Conservation (phyloP, 1,140 invertebrate species). For the Aphelenchoides besseyi region DNA sequence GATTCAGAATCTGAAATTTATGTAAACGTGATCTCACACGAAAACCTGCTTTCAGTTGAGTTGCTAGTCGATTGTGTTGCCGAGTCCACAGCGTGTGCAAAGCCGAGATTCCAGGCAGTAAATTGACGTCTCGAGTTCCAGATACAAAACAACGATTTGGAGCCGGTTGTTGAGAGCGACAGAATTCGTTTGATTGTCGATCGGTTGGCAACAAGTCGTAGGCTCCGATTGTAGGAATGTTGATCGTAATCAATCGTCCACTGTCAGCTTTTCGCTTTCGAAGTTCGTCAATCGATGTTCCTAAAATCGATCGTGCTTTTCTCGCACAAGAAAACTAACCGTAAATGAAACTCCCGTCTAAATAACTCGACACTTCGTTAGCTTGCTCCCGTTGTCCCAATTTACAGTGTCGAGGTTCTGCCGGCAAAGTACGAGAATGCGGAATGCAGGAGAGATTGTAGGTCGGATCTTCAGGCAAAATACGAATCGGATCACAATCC, state of each 20-base stretch:
- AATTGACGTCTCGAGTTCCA: constrained; percentile 76
- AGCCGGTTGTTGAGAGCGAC: neutral
- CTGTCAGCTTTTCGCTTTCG: neutral
- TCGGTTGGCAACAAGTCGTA: neutral
- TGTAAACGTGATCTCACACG: constrained; percentile 8
- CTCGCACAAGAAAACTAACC: constrained; percentile 68
- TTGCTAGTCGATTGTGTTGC: constrained; percentile 69
- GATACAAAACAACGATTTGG: constrained; percentile 50
- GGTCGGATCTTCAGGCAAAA: constrained; percentile 44
- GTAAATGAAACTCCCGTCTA: constrained; percentile 81
- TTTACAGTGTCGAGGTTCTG: constrained; percentile 47
- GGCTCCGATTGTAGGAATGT: constrained; percentile 15
- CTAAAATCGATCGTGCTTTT: constrained; percentile 58
- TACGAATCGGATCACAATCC: constrained; percentile 56
- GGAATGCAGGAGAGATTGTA: constrained; percentile 49
- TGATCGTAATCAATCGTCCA: constrained; percentile 15
- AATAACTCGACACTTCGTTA: constrained; percentile 84
- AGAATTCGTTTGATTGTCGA: neutral
- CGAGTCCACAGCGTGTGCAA: constrained; percentile 80
- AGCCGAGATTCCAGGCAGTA: constrained; percentile 80
- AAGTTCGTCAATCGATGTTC: neutral
- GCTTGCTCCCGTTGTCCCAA: constrained; percentile 81
- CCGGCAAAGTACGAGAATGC: constrained; percentile 51
- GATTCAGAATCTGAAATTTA: constrained; percentile 77
- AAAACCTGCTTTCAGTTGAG: constrained; percentile 43